Evolutionary conservation across 2,113 vertebrate genomes (phyloP), one percentile per base, ranked within the genome.

Genomic region (Datnioides undecimradiatus): DNA sequence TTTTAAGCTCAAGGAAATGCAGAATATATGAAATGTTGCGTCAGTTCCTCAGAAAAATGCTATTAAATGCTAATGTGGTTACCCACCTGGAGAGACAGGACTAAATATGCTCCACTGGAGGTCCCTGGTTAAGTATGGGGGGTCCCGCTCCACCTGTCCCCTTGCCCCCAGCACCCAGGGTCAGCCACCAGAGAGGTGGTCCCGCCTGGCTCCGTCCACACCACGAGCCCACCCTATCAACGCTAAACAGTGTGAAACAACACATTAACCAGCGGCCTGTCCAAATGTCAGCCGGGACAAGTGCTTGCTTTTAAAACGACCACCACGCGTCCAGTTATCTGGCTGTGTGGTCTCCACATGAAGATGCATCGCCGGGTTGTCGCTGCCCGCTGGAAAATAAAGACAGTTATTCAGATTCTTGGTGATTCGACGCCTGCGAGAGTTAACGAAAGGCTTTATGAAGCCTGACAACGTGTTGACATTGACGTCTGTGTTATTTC

Each of bases 231-330:
- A 73, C 82, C 85, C 90, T 69, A 88, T 86, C 90, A 90, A 78
- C 66, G 57, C 90, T 92, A 85, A 91, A 92, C 91, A 91, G 92
- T 93, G 92, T 93, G 94, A 94, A 93, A 92, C 91, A 91, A 94
- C 90, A 94, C 84, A 94, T 91, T 91, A 93, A 91, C 87, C 76
- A 66, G 82, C 27, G 27, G 64, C 88, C 76, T 79, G 87, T 91
- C 93, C 88, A 92, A 93, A 93, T 91, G 93, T 90, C 87, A 89
- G 79, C 81, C 66, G 12, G 70, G 84, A 88, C 89, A 75, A 88
- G 90, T 68, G 77, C 76, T 81, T 1, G 77, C 85, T 92, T 91
- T 85, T 88, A 90, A 84, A 86, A 79, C 38, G 51, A 83, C 86
- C 74, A 52, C 79, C 84, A 74, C 59, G 23, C 84, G 33, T 73